Base-by-base conservation (phyloP, 2,888 invertebrate genomes). In the Oxytorus armatus region DNA sequence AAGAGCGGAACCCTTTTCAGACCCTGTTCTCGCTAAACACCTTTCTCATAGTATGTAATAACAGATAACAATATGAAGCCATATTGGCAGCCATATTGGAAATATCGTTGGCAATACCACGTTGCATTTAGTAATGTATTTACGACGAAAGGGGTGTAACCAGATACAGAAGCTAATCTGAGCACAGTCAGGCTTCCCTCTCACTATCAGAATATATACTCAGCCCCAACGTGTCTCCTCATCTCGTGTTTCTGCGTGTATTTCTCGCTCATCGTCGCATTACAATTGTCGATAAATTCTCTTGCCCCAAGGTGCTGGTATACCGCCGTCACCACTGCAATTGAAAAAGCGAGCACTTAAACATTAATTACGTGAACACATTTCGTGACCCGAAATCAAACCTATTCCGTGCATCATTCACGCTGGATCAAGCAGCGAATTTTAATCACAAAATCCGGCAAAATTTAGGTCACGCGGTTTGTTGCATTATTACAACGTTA, bases 91-190 rank as follows among this genome's bases (percentile, higher is more conserved):
- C 63, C 8, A 63, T 23, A n/a, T 7, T 5, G 23, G 14, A 10
- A 55, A 16, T 42, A 18, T 16, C 47, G 44, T 55, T n/a, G 44
- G 16, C 23, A 23, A 61, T 21, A 8, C 49, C 21, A 21, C 51
- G 25, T 33, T 36, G 61, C 72, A n/a, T n/a, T 75, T 74, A 66
- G 76, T 57, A 77, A 57, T 33, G 49, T 73, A 65, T 65, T 79
- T 84, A 81, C 78, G 83, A 77, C 79, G 84, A 87, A 86, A 83
- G 85, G 83, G 81, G 70, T 84, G 87, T 88, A 89, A 89, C 86
- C 81, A 77, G 87, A 89, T 89, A 88, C 21, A 16, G 85, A 85
- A 84, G 84, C 83, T 87, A 88, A 88, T 87, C 87, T 83, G 73
- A 72, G 57, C 49, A 55, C 29, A 49, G 49, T 42, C 44, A 65